Evolutionary conservation across 2,113 vertebrate genomes (phyloP).

Genomic region (Psammodynastes pulverulentus): DNA sequence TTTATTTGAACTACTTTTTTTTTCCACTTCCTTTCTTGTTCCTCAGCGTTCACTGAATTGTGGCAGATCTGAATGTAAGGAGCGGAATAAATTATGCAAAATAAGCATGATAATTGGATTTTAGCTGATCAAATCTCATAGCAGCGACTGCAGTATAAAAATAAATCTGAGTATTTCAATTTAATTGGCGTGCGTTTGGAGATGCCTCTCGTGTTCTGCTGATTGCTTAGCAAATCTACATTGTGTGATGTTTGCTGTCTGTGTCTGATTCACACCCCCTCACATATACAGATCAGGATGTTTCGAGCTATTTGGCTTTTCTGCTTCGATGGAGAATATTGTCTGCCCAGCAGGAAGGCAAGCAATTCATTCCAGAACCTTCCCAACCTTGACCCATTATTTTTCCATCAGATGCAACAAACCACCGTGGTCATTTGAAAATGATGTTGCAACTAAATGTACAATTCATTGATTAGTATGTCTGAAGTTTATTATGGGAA

Average conservation of each 20-base stretch:
- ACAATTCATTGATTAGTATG: conserved; percentile 33
- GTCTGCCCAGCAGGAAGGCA: conserved; percentile 12
- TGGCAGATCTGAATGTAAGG: neutral
- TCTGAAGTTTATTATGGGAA: conserved; percentile 45
- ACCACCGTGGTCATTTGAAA: conserved; percentile 32
- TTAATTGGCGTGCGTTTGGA: conserved; percentile 1
- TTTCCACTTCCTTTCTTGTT: neutral
- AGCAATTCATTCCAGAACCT: conserved; percentile 5
- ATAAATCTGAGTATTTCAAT: neutral
- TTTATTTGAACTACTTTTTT: neutral
- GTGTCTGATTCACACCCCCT: neutral
- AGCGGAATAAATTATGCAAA: conserved; percentile 22
- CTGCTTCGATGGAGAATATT: conserved; percentile 13
- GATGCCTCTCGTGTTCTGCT: neutral
- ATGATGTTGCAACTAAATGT: conserved; percentile 23
- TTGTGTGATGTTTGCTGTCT: neutral
- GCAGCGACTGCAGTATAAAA: neutral
- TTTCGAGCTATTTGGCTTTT: conserved; percentile 11
- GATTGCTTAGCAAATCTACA: conserved; percentile 7
- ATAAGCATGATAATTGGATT: conserved; percentile 7
- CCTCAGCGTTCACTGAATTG: neutral
- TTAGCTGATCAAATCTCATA: conserved; percentile 2
- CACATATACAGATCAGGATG: neutral
- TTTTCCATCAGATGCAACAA: conserved; percentile 20
- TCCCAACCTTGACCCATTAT: conserved; percentile 3